A percentile compares a stretch with the other conserved stretches of the same genome.
phyloP scores from a whole-genome alignment of 1,140 invertebrate genomes.

The Sycophila sp. region DNA sequence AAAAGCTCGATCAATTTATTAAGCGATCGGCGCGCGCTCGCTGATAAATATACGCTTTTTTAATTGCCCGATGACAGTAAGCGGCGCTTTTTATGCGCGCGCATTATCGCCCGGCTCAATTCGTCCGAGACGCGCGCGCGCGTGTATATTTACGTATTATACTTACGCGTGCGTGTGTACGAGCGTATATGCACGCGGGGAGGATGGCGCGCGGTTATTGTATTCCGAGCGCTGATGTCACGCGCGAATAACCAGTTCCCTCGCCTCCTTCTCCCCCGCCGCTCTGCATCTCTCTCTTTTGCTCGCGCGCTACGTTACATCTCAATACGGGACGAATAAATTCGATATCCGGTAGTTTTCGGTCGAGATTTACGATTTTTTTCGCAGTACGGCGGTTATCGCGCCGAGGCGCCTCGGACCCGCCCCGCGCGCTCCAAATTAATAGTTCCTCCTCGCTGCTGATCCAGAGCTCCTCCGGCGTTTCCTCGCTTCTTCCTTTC shows the following conservation, averaged over 20 bases:
- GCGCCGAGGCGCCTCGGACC: too few relatives aligned
- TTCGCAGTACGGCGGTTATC: neutral
- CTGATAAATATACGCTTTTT: neutral
- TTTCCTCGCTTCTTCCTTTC: too few relatives aligned
- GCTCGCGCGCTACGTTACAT: conserved; percentile 14
- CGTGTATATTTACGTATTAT: too few relatives aligned
- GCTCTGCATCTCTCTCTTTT: neutral
- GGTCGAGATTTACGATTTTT: conserved; percentile 28
- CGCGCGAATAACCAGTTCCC: conserved; percentile 21
- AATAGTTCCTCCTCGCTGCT: neutral
- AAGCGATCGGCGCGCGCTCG: neutral
- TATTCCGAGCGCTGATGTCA: conserved; percentile 31
- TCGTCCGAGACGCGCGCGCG: neutral
- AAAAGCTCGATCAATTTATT: too few relatives aligned
- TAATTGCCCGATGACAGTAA: conserved; percentile 16
- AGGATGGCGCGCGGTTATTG: neutral
- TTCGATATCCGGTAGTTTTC: conserved; percentile 24
- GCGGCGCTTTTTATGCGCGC: neutral
- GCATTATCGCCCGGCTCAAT: too few relatives aligned
- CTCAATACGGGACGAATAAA: conserved; percentile 28
- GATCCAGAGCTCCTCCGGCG: too few relatives aligned
- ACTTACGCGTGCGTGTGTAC: neutral
- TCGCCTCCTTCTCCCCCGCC: neutral
- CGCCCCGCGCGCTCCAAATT: too few relatives aligned
- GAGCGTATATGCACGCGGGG: neutral